These are phyloP conservation scores for Drosophila fulvimacula DNA, from an alignment of 2,888 invertebrate genomes.

Conservation along the genomic window DNA sequence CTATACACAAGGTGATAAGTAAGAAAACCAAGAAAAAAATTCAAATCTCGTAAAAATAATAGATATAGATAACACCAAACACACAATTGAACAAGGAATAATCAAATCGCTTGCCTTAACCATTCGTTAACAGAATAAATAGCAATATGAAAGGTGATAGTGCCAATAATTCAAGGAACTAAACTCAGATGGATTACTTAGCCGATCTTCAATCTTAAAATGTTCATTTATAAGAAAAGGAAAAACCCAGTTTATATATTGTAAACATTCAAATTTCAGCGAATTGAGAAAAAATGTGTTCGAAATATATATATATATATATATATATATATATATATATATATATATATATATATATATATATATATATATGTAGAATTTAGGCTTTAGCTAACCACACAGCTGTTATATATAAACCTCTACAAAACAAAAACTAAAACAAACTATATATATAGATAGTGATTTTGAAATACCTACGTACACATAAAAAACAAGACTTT, in stretches of 20 bases:
- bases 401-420: conserved; percentile 30
- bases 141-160: conserved; percentile 39
- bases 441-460: conserved; percentile 23
- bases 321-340: conserved; percentile 9
- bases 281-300: conserved; percentile 40
- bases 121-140: conserved; percentile 27
- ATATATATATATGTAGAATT: conserved; percentile 23
- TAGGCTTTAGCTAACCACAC: conserved; percentile 24
- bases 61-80: background rate
- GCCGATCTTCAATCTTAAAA: conserved; percentile 31
- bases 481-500: conserved; percentile 34
- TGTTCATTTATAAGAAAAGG: background rate
- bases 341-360: background rate
- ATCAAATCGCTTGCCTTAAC: conserved; percentile 38
- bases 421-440: conserved; percentile 1
- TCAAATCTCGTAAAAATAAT: conserved; percentile 8
- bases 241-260: conserved; percentile 10
- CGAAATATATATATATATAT: conserved; percentile 20
- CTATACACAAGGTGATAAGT: conserved; percentile 34
- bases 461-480: conserved; percentile 32
- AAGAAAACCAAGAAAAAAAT: conserved; percentile 6
- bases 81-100: conserved; percentile 24
- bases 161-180: conserved; percentile 56
- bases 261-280: conserved; percentile 22
- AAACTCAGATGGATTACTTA: conserved; percentile 54